Base-by-base conservation (phyloP, 2,888 invertebrate genomes). In the Macrophya alboannulata region DNA sequence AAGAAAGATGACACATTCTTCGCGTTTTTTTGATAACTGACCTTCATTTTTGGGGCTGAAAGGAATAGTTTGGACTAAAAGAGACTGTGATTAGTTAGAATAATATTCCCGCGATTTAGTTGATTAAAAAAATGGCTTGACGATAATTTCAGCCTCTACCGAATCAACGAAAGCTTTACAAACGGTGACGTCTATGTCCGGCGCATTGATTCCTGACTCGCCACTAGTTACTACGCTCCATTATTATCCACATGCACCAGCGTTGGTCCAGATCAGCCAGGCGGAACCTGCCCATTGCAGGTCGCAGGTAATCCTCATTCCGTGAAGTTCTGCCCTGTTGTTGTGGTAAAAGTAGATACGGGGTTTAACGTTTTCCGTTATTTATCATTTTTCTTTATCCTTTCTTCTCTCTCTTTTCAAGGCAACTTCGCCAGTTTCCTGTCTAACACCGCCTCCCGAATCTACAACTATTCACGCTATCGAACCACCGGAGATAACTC, bases 391-490 rank as follows among this genome's bases (percentile, higher is more conserved):
- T 17, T 76, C 10, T 15, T 43, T 51, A 25, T 51, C 17, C 1
- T n/a, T 51, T 51, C 17, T 31, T 21, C 10, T 43, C 31, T 91
- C 92, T 90, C 87, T 92, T 88, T 89, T 90, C 82, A 90, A 95
- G 91, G 95, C 95, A 37, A 95, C 95, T 40, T 93, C 93, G 9
- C 93, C 94, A 31, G 94, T 94, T 0, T 95, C 95, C 86, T 95
- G 96, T 86, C 94, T 96, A 31, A 96, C 96, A 0, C 96, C 96
- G 0, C 95, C 95, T 0, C 95, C 96, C 0, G 95, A 95, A 88
- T 94, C 95, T 0, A 94, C 94, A 0, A 94, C 95, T 68, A 45
- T 91, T 85, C 91, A 92, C 86, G 88, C 92, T 77, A 91, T 93
- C 88, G 91, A 92, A 74, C 88, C 88, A 37, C 94, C 95, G 21